phyloP scores from a whole-genome alignment of 2,888 invertebrate species.

The Hyposoter dolosus region DNA sequence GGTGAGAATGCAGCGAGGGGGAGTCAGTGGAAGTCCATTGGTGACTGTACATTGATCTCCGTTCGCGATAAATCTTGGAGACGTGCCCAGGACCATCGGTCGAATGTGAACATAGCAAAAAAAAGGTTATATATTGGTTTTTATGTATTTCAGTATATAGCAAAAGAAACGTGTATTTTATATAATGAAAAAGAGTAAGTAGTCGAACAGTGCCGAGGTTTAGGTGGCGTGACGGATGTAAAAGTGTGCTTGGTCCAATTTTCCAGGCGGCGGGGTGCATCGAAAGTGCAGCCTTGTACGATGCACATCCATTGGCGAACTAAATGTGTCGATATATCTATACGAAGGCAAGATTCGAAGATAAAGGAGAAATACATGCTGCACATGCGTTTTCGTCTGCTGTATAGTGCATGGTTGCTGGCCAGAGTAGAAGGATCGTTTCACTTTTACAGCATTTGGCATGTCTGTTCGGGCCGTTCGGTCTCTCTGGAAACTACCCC shows the following conservation, averaged over 20 bases:
- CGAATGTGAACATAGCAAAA: conserved; percentile 9
- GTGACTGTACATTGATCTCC: conserved; percentile 55
- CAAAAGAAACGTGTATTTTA: not conserved
- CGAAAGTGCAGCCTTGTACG: conserved; percentile 65
- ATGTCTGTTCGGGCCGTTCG: not conserved
- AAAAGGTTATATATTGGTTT: conserved; percentile 31
- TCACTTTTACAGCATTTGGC: conserved; percentile 34
- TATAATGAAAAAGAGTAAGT: conserved; percentile 19
- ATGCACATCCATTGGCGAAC: conserved; percentile 55
- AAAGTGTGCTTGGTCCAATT: conserved; percentile 66
- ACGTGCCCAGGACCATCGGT: conserved; percentile 43
- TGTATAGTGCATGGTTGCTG: conserved; percentile 45
- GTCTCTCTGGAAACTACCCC: conserved; percentile 17
- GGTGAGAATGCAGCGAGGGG: conserved; percentile 10
- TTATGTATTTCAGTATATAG: not conserved
- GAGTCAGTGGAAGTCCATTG: conserved; percentile 4
- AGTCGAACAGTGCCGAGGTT: conserved; percentile 9
- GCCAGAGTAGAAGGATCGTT: conserved; percentile 31
- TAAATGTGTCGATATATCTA: not conserved
- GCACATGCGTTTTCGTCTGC: conserved; percentile 27
- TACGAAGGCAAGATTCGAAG: not conserved
- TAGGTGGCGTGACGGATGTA: conserved; percentile 64
- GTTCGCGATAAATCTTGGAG: conserved; percentile 66
- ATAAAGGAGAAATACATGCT: conserved; percentile 25
- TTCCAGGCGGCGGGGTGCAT: conserved; percentile 67